A percentile compares a stretch with the other conserved stretches of the same genome.
phyloP scores from a whole-genome alignment of 2,888 invertebrate species.

The Athrips mouffetella region DNA sequence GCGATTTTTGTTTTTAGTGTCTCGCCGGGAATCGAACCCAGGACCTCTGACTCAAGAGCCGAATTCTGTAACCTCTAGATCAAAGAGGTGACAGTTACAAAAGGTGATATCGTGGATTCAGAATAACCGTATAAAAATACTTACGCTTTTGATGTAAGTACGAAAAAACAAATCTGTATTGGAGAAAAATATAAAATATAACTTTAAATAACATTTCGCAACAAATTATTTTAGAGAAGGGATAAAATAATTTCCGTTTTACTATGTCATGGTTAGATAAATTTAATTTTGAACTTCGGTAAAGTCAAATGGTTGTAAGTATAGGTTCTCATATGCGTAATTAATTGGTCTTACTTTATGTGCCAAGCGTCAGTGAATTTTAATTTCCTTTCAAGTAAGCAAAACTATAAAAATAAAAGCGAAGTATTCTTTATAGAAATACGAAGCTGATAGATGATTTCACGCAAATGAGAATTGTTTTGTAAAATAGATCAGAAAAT shows the following conservation, averaged over 20 bases:
- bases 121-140: conserved; percentile 22
- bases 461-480: no score
- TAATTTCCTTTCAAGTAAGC: not conserved
- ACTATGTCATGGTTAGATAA: not conserved
- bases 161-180: conserved; percentile 25
- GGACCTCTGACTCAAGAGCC: no score
- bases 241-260: not conserved
- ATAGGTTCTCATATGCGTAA: not conserved
- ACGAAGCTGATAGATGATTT: no score
- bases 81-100: no score
- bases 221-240: not conserved
- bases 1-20: no score
- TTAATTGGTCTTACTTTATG: not conserved
- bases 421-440: no score
- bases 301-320: not conserved
- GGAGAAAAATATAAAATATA: conserved; percentile 17
- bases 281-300: not conserved
- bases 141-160: conserved; percentile 39
- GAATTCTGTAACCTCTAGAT: no score
- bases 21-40: no score
- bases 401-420: not conserved
- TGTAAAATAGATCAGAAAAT: no score
- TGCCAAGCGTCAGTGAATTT: not conserved
- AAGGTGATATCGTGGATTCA: no score
- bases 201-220: conserved; percentile 5